phyloP scores from a whole-genome alignment of 2,797 vertebrate species.

The Salmo trutta region DNA sequence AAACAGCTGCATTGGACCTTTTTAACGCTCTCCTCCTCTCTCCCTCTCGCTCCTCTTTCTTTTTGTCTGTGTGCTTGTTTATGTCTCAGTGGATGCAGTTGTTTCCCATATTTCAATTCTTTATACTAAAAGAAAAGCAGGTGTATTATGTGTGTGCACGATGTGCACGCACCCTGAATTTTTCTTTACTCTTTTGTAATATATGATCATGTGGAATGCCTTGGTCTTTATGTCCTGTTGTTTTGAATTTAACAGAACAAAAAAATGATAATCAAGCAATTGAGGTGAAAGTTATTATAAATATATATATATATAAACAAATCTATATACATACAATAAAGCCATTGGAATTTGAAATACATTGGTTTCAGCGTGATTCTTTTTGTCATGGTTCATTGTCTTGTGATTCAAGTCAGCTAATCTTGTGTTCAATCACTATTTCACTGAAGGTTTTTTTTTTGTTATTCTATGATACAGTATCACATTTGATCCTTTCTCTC shows the following conservation, averaged over 20 bases:
- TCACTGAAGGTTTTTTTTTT: background rate
- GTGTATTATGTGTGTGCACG: conserved; percentile 34
- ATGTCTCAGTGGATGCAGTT: conserved; percentile 49
- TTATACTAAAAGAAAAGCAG: conserved; percentile 66
- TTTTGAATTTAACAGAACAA: conserved; percentile 81
- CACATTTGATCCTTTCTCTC: background rate
- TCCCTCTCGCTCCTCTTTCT: conserved; percentile 25
- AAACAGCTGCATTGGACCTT: no score
- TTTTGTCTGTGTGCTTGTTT: conserved; percentile 53
- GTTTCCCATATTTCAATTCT: conserved; percentile 51
- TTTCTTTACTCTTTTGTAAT: conserved; percentile 79
- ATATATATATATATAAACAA: conserved; percentile 70
- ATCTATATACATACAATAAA: conserved; percentile 82
- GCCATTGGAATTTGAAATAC: conserved; percentile 82
- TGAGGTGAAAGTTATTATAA: conserved; percentile 76
- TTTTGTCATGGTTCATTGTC: conserved; percentile 35
- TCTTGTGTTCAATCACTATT: background rate
- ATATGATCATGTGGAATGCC: conserved; percentile 84
- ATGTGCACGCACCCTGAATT: conserved; percentile 51
- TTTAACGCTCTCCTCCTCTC: background rate
- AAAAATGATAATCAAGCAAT: conserved; percentile 78
- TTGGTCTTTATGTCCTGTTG: conserved; percentile 81
- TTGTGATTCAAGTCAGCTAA: background rate
- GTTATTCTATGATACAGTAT: background rate
- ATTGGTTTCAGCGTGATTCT: conserved; percentile 43